Conservation (phyloP, 2,888 invertebrate genomes). For the Megaustenia siamemsis region DNA sequence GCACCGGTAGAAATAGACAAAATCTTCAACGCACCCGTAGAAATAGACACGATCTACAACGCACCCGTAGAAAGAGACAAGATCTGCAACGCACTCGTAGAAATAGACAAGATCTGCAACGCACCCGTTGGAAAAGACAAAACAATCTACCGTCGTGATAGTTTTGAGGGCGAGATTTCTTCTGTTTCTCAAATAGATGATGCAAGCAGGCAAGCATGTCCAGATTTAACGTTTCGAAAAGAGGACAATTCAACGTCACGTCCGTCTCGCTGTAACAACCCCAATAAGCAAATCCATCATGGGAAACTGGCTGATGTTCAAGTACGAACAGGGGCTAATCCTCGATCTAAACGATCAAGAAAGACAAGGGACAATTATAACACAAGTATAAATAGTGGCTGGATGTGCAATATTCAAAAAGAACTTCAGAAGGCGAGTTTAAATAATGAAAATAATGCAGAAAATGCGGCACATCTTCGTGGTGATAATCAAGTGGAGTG, state of each 20-base stretch:
- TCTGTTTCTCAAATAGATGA: no score
- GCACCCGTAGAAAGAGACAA: no score
- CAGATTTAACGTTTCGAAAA: background rate
- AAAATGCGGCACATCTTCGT: background rate
- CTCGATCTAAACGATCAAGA: background rate
- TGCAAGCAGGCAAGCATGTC: background rate
- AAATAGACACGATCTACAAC: no score
- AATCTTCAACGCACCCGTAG: background rate
- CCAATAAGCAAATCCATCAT: background rate
- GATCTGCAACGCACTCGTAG: no score
- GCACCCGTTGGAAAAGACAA: background rate
- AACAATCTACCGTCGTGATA: background rate
- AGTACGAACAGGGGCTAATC: background rate
- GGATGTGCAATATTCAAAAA: slow-evolving; percentile 7
- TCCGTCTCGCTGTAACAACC: background rate
- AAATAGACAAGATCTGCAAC: background rate
- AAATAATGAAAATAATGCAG: no score
- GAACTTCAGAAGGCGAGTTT: background rate
- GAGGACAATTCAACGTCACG: background rate
- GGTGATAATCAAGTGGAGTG: background rate
- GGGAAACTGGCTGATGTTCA: no score
- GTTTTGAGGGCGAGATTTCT: no score
- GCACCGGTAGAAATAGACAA: background rate
- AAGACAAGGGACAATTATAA: background rate
- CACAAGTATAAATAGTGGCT: slow-evolving; percentile 7